Base-by-base conservation (phyloP, 2,797 vertebrate genomes). In the Chelidonichthys spinosus region DNA sequence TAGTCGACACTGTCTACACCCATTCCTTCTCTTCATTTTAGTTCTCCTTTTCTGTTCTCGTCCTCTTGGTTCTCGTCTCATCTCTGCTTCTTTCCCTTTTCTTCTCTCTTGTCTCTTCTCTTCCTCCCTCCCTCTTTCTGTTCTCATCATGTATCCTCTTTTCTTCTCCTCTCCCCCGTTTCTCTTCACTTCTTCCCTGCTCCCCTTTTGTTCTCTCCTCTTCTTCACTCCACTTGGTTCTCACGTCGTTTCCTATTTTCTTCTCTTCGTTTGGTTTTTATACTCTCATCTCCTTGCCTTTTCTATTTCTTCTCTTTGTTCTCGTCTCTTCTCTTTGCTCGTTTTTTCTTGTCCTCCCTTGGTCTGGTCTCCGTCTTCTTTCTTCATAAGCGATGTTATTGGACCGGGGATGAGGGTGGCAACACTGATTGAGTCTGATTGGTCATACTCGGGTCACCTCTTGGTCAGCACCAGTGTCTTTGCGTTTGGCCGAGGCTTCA, bases 351-450 rank as follows among this genome's bases (percentile, higher is more conserved):
- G 17, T 49, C 17, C 25, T 25, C 25, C 33, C 8, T 25, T 4
- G 32, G 17, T 33, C 43, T 33, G 49, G 17, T 17, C 15, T 44
- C 15, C 47, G 15, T 7, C 37, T 56, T 40, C 33, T 43, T 35
- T 68, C 63, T 59, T 74, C 42, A 56, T 50, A 59, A 33, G 49
- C 25, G 58, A 79, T 69, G 72, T 77, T 85, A 71, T 72, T 86
- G 72, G 74, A 76, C 64, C 59, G 54, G 47, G 59, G 54, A 83
- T 77, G 84, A 76, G 63, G 65, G 69, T 81, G 84, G 78, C 63
- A 69, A 62, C 78, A 78, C 78, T 86, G 82, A 90, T 79, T 84
- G 69, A 88, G 78, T 78, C 66, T 83, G 81, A 91, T 88, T 90
- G 81, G 88, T 77, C 77, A 85, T 74, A 76, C 86, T 74, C 76